These are phyloP conservation scores for Macquaria ambigua DNA, from an alignment of 2,113 vertebrate species.

Conservation along the genomic window DNA sequence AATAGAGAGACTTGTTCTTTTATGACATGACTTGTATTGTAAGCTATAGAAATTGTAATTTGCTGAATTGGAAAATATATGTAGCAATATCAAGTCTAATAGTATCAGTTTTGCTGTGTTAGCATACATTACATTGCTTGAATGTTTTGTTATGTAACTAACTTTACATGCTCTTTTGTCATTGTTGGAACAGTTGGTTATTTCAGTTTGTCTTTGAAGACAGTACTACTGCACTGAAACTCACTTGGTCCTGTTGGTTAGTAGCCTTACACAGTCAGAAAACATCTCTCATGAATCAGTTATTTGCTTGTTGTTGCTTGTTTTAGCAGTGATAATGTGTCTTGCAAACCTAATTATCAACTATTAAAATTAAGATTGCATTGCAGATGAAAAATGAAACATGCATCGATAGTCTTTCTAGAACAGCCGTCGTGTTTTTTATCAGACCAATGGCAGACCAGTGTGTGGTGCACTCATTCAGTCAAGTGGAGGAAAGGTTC, in stretches of 20 bases:
- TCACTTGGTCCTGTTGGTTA: background rate
- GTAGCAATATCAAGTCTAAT: background rate
- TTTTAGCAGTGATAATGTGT: background rate
- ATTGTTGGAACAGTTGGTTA: background rate
- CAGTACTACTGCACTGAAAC: background rate
- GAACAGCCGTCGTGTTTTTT: background rate
- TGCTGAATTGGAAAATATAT: background rate
- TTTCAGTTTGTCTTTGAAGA: background rate
- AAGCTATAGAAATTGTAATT: background rate
- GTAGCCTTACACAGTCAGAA: background rate
- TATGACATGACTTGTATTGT: constrained; percentile 8
- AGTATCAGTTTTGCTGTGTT: background rate
- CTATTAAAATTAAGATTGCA: background rate
- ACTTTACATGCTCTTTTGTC: background rate
- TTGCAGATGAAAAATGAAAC: background rate
- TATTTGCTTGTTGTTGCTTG: too few relatives aligned
- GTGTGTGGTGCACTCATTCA: background rate
- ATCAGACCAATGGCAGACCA: background rate
- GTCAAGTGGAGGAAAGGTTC: constrained; percentile 10
- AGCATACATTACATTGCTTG: background rate
- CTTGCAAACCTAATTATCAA: background rate
- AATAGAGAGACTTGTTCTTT: constrained; percentile 28
- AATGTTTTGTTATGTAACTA: background rate
- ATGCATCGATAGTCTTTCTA: background rate
- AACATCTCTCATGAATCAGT: background rate